A percentile compares a stretch with the other conserved stretches of the same genome.
These are phyloP conservation scores for Tipula vernalis DNA, from an alignment of 2,888 invertebrate species.

Conservation along the genomic window DNA sequence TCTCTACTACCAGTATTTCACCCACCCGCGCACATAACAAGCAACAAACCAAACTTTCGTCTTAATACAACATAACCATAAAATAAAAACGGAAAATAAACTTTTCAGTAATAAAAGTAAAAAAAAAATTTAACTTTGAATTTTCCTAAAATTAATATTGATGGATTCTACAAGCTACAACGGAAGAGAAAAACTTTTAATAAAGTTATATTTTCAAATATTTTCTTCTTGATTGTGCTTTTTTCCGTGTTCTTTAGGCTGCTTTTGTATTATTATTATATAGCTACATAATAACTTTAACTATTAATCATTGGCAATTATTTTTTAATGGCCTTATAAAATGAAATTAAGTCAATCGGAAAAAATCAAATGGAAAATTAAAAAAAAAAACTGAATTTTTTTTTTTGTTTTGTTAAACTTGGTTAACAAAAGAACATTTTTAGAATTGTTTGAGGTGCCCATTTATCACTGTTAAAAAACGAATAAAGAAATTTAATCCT, in stretches of 20 bases:
- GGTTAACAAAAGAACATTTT: neutral
- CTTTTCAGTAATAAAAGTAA: neutral
- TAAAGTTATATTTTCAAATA: neutral
- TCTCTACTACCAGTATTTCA: neutral
- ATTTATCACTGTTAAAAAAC: neutral
- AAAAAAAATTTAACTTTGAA: neutral
- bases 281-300: neutral
- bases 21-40: neutral
- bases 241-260: neutral
- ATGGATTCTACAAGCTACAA: neutral
- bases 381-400: neutral
- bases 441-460: neutral
- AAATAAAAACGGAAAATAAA: neutral
- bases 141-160: neutral
- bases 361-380: neutral
- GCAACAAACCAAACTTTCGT: neutral
- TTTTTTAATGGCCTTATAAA: neutral
- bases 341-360: neutral
- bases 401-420: neutral
- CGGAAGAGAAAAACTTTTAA: neutral
- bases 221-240: neutral
- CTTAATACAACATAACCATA: neutral
- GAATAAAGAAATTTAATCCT: neutral
- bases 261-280: neutral
- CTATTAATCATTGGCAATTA: neutral